A percentile compares a stretch with the other conserved stretches of the same genome.
Evolutionary conservation across 2,797 vertebrate genomes (phyloP).

Genomic region (Pseudomugil tenellus): DNA sequence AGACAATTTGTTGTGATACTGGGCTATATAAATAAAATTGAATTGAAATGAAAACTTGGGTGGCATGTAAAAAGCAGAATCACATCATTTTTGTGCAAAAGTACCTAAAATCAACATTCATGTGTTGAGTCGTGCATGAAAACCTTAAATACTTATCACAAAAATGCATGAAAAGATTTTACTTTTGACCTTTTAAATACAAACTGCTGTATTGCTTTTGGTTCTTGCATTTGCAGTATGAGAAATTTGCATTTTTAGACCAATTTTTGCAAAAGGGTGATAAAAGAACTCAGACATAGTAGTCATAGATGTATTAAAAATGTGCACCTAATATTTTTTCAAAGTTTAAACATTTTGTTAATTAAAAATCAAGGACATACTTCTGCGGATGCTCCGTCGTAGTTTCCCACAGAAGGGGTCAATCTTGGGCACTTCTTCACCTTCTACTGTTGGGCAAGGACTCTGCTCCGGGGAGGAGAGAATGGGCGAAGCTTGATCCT

Average conservation of each 20-base stretch:
- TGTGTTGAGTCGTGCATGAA: neutral
- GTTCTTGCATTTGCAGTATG: neutral
- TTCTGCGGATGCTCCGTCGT: conserved; percentile 90
- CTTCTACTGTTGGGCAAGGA: conserved; percentile 81
- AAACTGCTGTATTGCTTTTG: neutral
- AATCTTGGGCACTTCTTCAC: conserved; percentile 84
- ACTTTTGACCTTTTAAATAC: neutral
- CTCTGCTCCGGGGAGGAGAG: conserved; percentile 89
- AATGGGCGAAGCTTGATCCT: conserved; percentile 84
- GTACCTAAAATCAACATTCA: neutral
- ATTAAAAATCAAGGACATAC: conserved; percentile 62
- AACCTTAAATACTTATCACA: neutral
- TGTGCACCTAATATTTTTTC: neutral
- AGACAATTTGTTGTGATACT: too few species aligned
- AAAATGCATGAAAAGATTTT: neutral
- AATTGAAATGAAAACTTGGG: neutral
- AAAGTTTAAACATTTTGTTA: neutral
- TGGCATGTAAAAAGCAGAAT: neutral
- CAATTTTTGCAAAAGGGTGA: neutral
- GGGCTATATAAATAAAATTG: too few species aligned
- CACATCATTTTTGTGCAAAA: neutral
- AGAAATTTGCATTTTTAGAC: neutral
- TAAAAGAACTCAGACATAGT: neutral
- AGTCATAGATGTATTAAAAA: neutral
- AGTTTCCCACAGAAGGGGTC: conserved; percentile 90